These are phyloP conservation scores for Poliocrania exsul DNA, from an alignment of 2,797 vertebrate species.

Conservation along the genomic window DNA sequence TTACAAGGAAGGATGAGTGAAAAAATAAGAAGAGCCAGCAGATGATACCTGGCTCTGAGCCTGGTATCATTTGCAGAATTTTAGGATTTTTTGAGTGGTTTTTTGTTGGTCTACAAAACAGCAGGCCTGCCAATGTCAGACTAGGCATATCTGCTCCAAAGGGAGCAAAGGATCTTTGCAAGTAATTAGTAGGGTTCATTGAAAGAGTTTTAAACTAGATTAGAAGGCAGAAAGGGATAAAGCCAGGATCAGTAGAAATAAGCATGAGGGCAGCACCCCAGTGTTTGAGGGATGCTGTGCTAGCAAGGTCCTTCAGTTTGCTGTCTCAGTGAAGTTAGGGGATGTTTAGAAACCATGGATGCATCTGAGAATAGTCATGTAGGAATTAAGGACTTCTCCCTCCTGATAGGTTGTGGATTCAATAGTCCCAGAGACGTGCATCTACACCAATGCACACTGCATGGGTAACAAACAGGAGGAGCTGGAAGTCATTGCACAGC, in stretches of 20 bases:
- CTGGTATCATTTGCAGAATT: background rate
- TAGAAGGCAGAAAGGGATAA: background rate
- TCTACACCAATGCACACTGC: accelerated
- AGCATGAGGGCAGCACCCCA: background rate
- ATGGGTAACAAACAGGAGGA: background rate
- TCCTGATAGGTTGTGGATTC: background rate
- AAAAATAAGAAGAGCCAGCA: background rate
- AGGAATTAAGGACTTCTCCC: background rate
- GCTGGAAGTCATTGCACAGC: accelerated
- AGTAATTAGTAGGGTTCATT: background rate
- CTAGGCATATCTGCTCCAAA: background rate
- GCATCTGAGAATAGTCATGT: accelerated
- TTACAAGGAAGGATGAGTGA: background rate
- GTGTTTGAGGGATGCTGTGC: background rate
- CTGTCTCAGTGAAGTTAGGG: background rate
- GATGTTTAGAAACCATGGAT: background rate
- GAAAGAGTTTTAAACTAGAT: background rate
- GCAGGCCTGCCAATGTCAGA: background rate
- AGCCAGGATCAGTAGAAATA: background rate
- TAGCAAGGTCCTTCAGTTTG: background rate
- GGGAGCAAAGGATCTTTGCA: background rate
- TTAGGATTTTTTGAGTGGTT: background rate
- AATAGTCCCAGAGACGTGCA: background rate
- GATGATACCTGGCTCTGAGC: background rate
- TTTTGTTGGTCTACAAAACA: background rate